Base-by-base conservation (phyloP, 1,140 invertebrate species). In the Dolichoris vasculosae region DNA sequence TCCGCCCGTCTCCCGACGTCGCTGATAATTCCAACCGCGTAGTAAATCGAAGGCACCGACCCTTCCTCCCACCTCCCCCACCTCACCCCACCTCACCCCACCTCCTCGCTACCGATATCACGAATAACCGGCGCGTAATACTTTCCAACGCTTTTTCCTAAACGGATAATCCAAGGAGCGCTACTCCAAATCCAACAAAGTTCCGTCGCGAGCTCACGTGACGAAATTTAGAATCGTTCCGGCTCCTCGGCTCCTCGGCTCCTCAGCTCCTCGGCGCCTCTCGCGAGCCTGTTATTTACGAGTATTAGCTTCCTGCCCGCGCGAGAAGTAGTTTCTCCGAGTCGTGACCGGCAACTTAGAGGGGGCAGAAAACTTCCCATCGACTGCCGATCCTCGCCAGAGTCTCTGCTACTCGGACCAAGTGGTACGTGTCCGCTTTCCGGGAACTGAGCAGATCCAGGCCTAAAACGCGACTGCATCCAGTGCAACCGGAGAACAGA, bases 291-390 rank as follows among this genome's bases (percentile, higher is more conserved):
- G 38, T 73, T 73, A 43, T 73, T 40, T 73, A 73, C 69, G 69
- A 73, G 69, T 17, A 43, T 43, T 73, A 73, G 38, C 38, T 73
- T 43, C 69, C 69, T 73, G 26, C 38, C 69, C 3, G 38, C 69
- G 38, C 69, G 23, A 43, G 69, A 43, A 73, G 69, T 73, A 43
- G 38, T 73, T 73, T 73, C 69, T 43, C 38, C 2, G n/a, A 73
- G 69, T 73, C 69, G 69, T 73, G 38, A 73, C 38, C 69, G 38
- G 20, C 23, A 38, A 26, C 2, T 6, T 73, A 17, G 38, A 20
- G 23, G 69, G 20, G 69, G 38, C 23, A 43, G 15, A 73, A 73
- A 43, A n/a, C 26, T 73, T 43, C 7, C 23, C 38, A 43, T 73
- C 38, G 69, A 73, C 38, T 40, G 8, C 30, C 69, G 69, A 73